Evolutionary conservation across 1,140 invertebrate species (phyloP).

Genomic region (Helicoverpa zea): DNA sequence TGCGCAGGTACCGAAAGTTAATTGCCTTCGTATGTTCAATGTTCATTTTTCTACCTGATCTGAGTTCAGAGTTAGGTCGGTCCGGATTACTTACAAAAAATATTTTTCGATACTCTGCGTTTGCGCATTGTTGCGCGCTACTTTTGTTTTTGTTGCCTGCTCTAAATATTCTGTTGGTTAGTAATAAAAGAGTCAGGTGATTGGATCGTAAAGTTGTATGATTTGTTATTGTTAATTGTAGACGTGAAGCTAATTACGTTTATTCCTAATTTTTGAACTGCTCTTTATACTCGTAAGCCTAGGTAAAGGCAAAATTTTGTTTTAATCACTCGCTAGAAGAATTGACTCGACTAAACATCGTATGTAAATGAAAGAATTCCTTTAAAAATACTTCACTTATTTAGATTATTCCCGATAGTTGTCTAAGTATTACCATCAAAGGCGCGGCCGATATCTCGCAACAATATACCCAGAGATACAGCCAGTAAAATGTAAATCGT

Average conservation of each 20-base stretch:
- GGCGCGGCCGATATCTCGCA: slow-evolving; percentile 22
- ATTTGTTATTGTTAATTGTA: slow-evolving; percentile 15
- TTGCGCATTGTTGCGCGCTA: slow-evolving; percentile 20
- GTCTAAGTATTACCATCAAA: slow-evolving; percentile 20
- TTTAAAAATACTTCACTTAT: too few species aligned
- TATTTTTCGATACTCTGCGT: slow-evolving; percentile 41
- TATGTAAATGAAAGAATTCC: not conserved
- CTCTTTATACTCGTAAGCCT: not conserved
- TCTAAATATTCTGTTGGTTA: slow-evolving; percentile 28
- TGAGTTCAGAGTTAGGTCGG: slow-evolving; percentile 64
- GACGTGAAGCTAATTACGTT: not conserved
- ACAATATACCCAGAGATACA: slow-evolving; percentile 24
- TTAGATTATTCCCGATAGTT: not conserved
- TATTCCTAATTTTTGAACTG: not conserved
- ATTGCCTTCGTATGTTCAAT: slow-evolving; percentile 84
- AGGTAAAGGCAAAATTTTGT: too few species aligned
- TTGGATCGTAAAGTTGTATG: slow-evolving; percentile 31
- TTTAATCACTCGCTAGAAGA: too few species aligned
- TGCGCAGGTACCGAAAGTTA: slow-evolving; percentile 75
- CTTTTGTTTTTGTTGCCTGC: slow-evolving; percentile 14
- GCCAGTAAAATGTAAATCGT: slow-evolving; percentile 21
- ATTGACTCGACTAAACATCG: too few species aligned
- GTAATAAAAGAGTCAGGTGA: slow-evolving; percentile 42
- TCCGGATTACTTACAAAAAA: slow-evolving; percentile 47
- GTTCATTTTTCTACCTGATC: slow-evolving; percentile 79